Evolutionary conservation across 2,113 vertebrate species (phyloP), one percentile per base, ranked within the genome.

Genomic region (Carassius auratus): DNA sequence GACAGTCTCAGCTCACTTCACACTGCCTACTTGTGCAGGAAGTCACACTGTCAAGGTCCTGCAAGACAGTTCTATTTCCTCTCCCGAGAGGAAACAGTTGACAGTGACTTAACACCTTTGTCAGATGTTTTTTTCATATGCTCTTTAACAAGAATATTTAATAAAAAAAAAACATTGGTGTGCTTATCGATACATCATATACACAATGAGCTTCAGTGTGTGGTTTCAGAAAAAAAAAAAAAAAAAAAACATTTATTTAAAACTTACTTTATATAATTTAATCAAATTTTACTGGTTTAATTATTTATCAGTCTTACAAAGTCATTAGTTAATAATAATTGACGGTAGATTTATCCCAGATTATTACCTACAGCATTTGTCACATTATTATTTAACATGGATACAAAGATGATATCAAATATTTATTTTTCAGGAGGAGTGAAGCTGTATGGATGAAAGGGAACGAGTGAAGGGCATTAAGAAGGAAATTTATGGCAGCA

Each of bases 31-130:
- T 89, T 91, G 91, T 89, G 91, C 91, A 89, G 89, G 88, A 86
- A 73, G 91, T 91, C 88, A 93, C 86, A 87, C 92, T 87, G 91
- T 89, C 93, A 84, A 90, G 86, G 87, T 87, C 89, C 91, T 83
- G 85, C 88, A 74, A 92, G 93, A 93, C 92, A 91, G 90, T 91
- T 94, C 91, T 94, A 93, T 94, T 92, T 92, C 89, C 66, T 83
- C 52, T 68, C 66, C 86, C 87, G 87, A 85, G 91, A 87, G 82
- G 88, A 91, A 88, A 88, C 88, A 87, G 89, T 92, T 89, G 85
- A 89, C 89, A 84, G 87, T 92, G 91, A 93, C 92, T 92, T 93
- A 91, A 92, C 90, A 90, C 90, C 89, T 92, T 91, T 90, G 48
- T 3, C 5, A 5, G 5, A 5, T 4, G 3, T 3, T 38, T 45